Percentiles rank a stretch among this genome's conserved stretches.
Conservation (phyloP, 2,113 vertebrate genomes). For the Thamnophis sirtalis region DNA sequence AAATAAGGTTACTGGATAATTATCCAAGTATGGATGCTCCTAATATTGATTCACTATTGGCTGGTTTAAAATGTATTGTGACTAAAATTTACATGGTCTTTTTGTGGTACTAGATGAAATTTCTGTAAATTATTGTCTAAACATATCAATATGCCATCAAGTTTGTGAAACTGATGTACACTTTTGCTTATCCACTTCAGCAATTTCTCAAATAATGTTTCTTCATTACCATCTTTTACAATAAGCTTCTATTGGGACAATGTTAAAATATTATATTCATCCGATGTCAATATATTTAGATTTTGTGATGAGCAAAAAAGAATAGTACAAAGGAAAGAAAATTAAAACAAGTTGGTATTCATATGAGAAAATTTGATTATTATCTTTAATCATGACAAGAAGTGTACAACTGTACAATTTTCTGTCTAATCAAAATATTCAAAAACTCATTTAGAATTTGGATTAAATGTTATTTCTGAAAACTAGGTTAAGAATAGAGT, state of each 20-base stretch:
- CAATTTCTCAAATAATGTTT: background rate
- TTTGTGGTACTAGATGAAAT: background rate
- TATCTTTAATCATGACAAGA: background rate
- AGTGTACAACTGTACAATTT: background rate
- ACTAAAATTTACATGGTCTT: background rate
- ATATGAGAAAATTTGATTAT: background rate
- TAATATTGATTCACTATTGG: background rate
- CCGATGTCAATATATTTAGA: background rate
- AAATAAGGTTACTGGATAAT: background rate
- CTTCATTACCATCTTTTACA: too few relatives aligned
- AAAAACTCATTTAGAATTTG: background rate
- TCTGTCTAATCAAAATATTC: background rate
- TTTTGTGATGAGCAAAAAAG: too few relatives aligned
- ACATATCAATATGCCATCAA: background rate
- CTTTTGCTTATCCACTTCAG: background rate
- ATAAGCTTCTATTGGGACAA: background rate
- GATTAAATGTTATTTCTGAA: background rate
- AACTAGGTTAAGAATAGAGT: background rate
- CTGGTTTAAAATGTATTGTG: background rate
- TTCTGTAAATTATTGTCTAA: background rate
- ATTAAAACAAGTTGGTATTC: background rate
- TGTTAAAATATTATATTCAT: background rate
- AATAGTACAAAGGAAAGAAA: background rate
- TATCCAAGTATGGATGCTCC: background rate
- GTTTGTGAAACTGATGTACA: background rate